phyloP scores from a whole-genome alignment of 2,113 vertebrate genomes.

The Cheirogaleus medius region DNA sequence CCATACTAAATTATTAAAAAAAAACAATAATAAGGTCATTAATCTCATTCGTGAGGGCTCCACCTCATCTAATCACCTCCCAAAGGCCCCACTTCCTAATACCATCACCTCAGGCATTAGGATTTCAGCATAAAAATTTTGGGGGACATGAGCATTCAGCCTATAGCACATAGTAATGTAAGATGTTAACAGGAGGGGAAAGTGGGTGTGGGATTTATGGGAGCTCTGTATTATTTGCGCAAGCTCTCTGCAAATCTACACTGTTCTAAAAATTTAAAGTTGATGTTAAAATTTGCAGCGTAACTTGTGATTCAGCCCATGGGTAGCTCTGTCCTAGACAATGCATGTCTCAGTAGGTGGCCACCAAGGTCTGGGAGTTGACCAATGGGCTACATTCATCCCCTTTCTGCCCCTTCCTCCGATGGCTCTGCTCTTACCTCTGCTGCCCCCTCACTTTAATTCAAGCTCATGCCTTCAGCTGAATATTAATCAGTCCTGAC shows the following conservation, averaged over 20 bases:
- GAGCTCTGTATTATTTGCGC: not conserved
- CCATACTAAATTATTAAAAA: no score
- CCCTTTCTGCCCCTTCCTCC: not conserved
- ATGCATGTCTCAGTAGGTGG: rapidly evolving
- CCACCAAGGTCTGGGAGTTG: not conserved
- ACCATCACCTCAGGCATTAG: no score
- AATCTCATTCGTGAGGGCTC: not conserved
- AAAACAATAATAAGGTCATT: no score
- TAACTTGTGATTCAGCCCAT: not conserved
- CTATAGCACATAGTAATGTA: not conserved
- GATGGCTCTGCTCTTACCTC: not conserved
- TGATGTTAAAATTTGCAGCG: not conserved
- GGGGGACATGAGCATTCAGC: not conserved
- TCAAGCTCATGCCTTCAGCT: not conserved
- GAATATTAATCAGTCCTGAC: not conserved
- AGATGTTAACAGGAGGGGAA: no score
- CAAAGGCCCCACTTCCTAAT: not conserved
- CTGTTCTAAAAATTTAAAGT: not conserved
- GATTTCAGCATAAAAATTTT: not conserved
- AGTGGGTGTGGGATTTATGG: rapidly evolving
- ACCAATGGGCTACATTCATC: rapidly evolving
- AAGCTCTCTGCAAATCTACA: not conserved
- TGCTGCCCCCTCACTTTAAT: not conserved
- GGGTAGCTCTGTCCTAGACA: not conserved
- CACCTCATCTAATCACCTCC: not conserved